Conservation (phyloP, 2,113 vertebrate species). For the Pelmatolapia mariae region DNA sequence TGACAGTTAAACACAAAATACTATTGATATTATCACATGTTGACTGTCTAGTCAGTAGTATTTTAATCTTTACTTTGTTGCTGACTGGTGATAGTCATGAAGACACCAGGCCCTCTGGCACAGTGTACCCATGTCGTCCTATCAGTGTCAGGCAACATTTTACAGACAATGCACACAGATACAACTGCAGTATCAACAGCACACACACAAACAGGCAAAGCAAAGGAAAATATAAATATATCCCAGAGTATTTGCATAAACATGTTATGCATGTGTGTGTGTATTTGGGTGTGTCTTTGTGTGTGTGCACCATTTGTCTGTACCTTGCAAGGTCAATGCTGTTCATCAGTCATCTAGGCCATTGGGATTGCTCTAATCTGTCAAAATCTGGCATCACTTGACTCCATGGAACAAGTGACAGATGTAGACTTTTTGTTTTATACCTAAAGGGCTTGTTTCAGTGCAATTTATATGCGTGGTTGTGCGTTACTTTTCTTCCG, state of each 20-base stretch:
- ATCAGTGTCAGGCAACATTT: background rate
- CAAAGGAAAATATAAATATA: background rate
- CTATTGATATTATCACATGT: background rate
- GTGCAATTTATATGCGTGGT: background rate
- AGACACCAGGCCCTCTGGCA: background rate
- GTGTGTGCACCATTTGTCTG: background rate
- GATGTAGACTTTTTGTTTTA: background rate
- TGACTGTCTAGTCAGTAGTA: background rate
- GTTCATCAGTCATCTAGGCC: constrained; percentile 9
- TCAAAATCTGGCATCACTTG: constrained; percentile 1
- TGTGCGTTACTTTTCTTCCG: background rate
- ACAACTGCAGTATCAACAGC: background rate
- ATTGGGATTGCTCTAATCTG: constrained; percentile 21
- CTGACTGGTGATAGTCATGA: background rate
- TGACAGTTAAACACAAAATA: background rate
- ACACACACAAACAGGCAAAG: background rate
- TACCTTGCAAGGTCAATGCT: constrained; percentile 28
- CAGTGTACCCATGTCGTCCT: background rate
- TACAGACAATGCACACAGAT: background rate
- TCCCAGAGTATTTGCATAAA: background rate
- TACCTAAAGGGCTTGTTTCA: background rate
- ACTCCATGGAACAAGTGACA: background rate
- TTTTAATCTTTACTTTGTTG: background rate
- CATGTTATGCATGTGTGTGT: background rate
- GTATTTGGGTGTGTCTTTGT: background rate